Percentiles rank a stretch among this genome's conserved stretches.
These are phyloP conservation scores for Meriones psammophilus DNA, from an alignment of 2,797 vertebrate genomes.

Conservation along the genomic window DNA sequence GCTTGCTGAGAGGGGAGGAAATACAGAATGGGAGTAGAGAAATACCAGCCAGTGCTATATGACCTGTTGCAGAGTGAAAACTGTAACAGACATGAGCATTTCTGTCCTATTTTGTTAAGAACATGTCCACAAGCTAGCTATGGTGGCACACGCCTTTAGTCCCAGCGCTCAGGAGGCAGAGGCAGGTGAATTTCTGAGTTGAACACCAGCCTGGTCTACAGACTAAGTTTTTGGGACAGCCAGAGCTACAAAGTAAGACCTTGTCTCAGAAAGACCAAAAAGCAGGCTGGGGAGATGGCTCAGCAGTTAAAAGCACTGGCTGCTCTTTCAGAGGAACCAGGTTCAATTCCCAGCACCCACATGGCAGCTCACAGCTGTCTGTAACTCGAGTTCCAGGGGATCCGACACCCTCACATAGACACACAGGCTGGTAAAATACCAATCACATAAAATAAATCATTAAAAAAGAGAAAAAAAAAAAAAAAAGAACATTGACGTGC, in stretches of 20 bases:
- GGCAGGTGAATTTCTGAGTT: neutral
- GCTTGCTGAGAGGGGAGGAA: neutral
- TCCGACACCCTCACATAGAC: neutral
- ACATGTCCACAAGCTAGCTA: neutral
- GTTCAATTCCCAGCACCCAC: neutral
- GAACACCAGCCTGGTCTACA: neutral
- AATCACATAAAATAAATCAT: neutral
- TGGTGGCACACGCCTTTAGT: neutral
- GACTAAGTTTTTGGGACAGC: neutral
- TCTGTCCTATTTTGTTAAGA: neutral
- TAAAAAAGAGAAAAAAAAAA: neutral
- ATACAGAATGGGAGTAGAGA: neutral
- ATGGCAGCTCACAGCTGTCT: neutral
- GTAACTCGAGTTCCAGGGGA: neutral
- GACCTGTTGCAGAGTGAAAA: neutral
- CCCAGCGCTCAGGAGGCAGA: neutral
- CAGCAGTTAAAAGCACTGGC: neutral
- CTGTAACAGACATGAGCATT: neutral
- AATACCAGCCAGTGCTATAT: neutral
- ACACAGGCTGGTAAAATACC: no score
- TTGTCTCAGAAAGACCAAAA: neutral
- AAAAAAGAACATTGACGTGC: neutral
- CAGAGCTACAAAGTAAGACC: neutral
- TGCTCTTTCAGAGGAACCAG: neutral
- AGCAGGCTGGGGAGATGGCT: neutral